Evolutionary conservation across 2,797 vertebrate genomes (phyloP).

Genomic region (Manis crassicaudata): DNA sequence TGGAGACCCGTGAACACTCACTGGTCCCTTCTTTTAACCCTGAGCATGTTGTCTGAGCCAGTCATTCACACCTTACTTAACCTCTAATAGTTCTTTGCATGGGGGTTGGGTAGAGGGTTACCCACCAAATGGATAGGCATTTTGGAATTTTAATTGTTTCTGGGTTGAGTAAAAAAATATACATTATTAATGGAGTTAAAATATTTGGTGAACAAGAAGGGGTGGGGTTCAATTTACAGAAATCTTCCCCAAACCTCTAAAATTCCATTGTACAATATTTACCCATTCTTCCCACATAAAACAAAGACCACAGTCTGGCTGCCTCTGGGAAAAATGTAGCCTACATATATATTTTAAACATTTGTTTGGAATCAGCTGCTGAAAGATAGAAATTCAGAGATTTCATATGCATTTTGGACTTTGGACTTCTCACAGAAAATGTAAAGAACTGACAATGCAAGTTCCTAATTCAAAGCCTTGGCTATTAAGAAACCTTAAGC

Average conservation of each 20-base stretch:
- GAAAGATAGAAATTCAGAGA: background rate
- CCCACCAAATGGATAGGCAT: background rate
- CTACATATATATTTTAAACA: background rate
- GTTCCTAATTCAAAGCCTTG: background rate
- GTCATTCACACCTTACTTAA: background rate
- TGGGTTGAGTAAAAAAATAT: background rate
- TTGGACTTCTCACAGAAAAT: background rate
- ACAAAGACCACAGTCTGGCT: background rate
- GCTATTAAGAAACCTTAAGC: background rate
- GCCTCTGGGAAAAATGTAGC: background rate
- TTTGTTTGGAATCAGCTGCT: background rate
- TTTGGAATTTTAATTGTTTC: background rate
- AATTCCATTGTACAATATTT: background rate
- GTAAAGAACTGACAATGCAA: background rate
- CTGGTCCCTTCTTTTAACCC: rapidly evolving
- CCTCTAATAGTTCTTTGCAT: background rate
- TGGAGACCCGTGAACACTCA: too few species aligned
- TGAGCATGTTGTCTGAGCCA: background rate
- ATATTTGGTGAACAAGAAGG: background rate
- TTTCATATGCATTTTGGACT: background rate
- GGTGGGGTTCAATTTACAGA: rapidly evolving
- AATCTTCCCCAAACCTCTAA: background rate
- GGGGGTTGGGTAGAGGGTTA: rapidly evolving
- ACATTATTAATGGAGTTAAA: background rate
- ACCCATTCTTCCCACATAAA: background rate